Evolutionary conservation across 2,797 vertebrate species (phyloP).

Genomic region (Protosalanx chinensis): DNA sequence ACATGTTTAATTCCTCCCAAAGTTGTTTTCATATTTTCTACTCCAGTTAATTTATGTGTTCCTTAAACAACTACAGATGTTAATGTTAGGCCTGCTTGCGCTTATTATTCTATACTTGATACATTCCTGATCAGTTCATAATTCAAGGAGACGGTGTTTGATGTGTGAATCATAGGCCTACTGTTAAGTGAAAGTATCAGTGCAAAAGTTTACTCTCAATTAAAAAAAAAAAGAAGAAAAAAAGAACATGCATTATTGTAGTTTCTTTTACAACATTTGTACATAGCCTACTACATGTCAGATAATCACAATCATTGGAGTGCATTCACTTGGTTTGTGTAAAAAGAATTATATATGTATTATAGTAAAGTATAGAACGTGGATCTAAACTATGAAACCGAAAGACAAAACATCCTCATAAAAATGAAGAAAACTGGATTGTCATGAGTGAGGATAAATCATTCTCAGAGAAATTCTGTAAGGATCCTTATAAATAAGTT

Average conservation of each 20-base stretch:
- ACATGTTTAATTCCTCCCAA: conserved; percentile 4
- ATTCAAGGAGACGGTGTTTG: conserved; percentile 47
- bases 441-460: too few species aligned
- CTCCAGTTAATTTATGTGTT: conserved; percentile 41
- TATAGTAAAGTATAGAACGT: too few species aligned
- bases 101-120: conserved; percentile 67
- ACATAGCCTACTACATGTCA: too few species aligned
- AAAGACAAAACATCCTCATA: too few species aligned
- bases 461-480: too few species aligned
- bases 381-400: too few species aligned
- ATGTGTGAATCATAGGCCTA: conserved; percentile 60
- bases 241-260: conserved; percentile 42
- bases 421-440: too few species aligned
- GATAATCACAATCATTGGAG: too few species aligned
- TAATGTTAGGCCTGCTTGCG: conserved; percentile 47
- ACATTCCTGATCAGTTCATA: conserved; percentile 67
- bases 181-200: conserved; percentile 67
- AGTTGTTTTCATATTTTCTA: conserved; percentile 44
- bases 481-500: too few species aligned
- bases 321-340: too few species aligned
- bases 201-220: conserved; percentile 72
- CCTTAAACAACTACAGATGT: conserved; percentile 41
- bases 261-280: too few species aligned
- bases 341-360: too few species aligned
- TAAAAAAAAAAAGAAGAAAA: conserved; percentile 68